A percentile compares a stretch with the other conserved stretches of the same genome.
phyloP scores from a whole-genome alignment of 2,113 vertebrate genomes.

The Burhinus bistriatus region DNA sequence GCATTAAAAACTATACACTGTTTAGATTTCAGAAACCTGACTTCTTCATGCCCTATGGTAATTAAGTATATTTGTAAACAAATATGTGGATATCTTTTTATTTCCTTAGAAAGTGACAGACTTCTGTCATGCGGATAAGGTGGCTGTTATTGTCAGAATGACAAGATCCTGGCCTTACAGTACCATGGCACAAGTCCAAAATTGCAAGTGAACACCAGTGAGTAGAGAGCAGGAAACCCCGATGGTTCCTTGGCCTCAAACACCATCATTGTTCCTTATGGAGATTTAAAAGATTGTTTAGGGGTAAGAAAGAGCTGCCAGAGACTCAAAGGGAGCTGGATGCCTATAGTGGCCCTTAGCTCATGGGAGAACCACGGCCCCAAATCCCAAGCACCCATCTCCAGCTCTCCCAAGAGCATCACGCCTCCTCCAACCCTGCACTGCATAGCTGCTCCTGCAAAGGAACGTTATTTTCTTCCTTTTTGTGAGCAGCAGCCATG shows the following conservation, averaged over 20 bases:
- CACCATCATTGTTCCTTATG: neutral
- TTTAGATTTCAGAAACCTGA: neutral
- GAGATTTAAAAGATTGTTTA: neutral
- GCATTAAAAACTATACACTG: neutral
- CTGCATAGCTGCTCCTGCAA: neutral
- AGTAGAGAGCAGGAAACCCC: neutral
- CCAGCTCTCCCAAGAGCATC: neutral
- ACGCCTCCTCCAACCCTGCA: neutral
- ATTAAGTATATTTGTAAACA: neutral
- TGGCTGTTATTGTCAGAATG: neutral
- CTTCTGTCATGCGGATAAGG: neutral
- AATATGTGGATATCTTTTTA: neutral
- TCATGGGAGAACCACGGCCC: neutral
- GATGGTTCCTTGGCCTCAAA: neutral
- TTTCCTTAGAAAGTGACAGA: neutral
- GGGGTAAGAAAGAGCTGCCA: neutral
- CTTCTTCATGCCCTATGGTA: neutral
- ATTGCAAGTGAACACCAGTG: neutral
- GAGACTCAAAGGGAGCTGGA: neutral
- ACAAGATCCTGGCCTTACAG: neutral
- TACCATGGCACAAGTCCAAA: neutral
- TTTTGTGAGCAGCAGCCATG: neutral
- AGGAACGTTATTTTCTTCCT: neutral
- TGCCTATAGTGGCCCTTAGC: neutral
- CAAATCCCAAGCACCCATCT: neutral